These are phyloP conservation scores for Lasiurus borealis DNA, from an alignment of 2,113 vertebrate species.

Conservation along the genomic window DNA sequence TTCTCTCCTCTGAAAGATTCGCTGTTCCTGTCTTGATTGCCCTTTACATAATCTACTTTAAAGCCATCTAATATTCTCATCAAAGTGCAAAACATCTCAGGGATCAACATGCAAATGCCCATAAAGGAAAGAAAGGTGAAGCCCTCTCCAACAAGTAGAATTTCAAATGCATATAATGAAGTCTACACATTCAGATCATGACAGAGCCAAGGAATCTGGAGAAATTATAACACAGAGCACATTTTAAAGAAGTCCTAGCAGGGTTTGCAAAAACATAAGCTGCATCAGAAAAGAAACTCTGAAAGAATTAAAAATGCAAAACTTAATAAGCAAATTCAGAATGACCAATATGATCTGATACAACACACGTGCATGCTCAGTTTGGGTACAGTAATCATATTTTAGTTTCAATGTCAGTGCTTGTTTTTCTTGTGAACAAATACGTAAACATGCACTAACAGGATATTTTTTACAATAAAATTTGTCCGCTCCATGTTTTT, in stretches of 20 bases:
- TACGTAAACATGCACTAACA: neutral
- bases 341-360: neutral
- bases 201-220: slow-evolving; percentile 49
- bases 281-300: neutral
- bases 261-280: neutral
- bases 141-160: slow-evolving; percentile 59
- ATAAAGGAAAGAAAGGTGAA: neutral
- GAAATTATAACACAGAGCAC: neutral
- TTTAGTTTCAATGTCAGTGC: neutral
- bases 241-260: neutral
- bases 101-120: slow-evolving; percentile 15
- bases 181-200: slow-evolving; percentile 39
- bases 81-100: neutral
- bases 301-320: neutral
- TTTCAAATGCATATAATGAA: slow-evolving; percentile 58
- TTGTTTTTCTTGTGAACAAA: neutral
- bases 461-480: neutral
- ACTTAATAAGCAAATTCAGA: neutral
- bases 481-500: neutral
- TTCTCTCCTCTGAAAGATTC: neutral
- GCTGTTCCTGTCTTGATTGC: neutral
- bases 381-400: neutral
- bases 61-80: neutral
- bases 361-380: accelerated
- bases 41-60: neutral